A percentile compares a stretch with the other conserved stretches of the same genome.
These are phyloP conservation scores for Eptesicus fuscus DNA, from an alignment of 2,113 vertebrate genomes.

Conservation along the genomic window DNA sequence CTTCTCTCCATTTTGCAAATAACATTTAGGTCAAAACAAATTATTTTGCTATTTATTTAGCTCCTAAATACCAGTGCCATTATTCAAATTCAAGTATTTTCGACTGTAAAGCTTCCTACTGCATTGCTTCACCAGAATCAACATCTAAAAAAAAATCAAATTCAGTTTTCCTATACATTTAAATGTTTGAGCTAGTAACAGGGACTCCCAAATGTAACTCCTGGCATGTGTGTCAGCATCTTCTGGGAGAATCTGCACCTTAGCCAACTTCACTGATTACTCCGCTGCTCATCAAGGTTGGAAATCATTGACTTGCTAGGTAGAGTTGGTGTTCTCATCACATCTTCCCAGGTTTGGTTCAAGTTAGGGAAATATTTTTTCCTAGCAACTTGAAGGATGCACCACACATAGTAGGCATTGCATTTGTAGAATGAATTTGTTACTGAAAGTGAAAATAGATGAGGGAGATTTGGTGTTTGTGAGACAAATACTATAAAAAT, in stretches of 20 bases:
- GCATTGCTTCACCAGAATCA: background rate
- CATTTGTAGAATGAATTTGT: background rate
- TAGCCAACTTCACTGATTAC: background rate
- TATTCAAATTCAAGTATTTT: slow-evolving; percentile 35
- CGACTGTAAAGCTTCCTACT: background rate
- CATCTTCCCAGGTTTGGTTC: background rate
- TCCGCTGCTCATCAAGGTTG: background rate
- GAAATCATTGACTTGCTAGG: background rate
- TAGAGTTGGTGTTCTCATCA: background rate
- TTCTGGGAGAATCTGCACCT: background rate
- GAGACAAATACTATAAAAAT: background rate
- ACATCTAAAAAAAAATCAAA: background rate
- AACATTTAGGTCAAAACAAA: background rate
- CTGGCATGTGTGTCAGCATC: background rate
- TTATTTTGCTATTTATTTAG: background rate
- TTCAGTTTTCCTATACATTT: background rate
- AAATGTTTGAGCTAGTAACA: background rate
- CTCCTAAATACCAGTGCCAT: background rate
- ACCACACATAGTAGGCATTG: background rate
- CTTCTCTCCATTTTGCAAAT: background rate
- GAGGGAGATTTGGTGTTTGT: background rate
- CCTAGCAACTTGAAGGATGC: background rate
- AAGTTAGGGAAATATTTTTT: background rate
- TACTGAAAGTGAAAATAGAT: background rate
- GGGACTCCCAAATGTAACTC: background rate